Evolutionary conservation across 2,797 vertebrate genomes (phyloP), one percentile per base, ranked within the genome.

Genomic region (Bovichtus diacanthus): DNA sequence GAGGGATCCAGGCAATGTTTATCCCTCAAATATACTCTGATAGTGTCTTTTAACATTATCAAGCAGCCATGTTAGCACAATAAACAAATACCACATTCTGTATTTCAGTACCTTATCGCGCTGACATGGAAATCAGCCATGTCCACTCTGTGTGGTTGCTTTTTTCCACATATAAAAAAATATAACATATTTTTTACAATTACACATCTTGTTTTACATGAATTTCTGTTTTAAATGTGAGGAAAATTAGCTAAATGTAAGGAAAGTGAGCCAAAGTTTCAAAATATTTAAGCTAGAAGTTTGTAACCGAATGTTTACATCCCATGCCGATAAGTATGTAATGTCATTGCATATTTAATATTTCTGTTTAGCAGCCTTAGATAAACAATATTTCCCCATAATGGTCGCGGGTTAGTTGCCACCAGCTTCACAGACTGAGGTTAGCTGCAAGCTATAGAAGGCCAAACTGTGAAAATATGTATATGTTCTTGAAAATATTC

Each of bases 1-100:
- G 55, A n/a, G 16, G 82, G 51, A 70, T 89, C 68, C 78, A 75
- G 62, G n/a, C 63, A 47, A 29, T 66, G 62, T 88, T 85, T 88
- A 49, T 67, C 70, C 69, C 41, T 74, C 36, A 23, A 65, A 84
- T 61, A 74, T 36, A 63, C 44, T 46, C 21, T 9, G 50, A 70
- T 81, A 9, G 80, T 51, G 56, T 62, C 7, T 74, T 64, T 69
- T 58, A 55, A 23, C 15, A 63, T 65, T 54, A 70, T 47, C 53
- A 67, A 80, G 72, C n/a, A 55, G 6, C 47, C 50, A 61, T 49
- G 59, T 70, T 25, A 71, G 62, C 25, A 71, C 41, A 75, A 81
- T 63, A 75, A 62, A 84, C 34, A 64, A 62, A 80, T 29, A 19
- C 2, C 10, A 38, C 49, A 50, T 19, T 75, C 69, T 76, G 44